Evolutionary conservation across 2,797 vertebrate species (phyloP).

Genomic region (Pterois miles): DNA sequence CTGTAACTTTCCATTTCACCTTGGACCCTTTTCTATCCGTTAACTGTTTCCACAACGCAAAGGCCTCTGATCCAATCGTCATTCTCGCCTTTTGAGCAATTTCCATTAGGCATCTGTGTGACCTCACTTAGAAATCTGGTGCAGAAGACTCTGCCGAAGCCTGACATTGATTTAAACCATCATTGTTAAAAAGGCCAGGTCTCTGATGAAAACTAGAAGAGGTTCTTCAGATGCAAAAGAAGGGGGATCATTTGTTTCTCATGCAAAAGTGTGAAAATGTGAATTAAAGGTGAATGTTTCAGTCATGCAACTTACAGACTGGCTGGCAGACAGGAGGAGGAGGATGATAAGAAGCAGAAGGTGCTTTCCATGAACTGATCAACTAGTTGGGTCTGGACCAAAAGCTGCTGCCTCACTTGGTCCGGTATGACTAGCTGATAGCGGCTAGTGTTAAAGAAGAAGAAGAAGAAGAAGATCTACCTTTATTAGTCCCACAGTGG

Average conservation of each 20-base stretch:
- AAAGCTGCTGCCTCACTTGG: not conserved
- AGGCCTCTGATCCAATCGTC: not conserved
- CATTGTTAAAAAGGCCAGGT: not conserved
- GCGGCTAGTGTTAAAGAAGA: not conserved
- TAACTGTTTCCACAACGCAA: slow-evolving; percentile 7
- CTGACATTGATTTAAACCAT: not conserved
- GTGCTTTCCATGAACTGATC: not conserved
- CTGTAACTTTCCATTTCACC: slow-evolving; percentile 32
- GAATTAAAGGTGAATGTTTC: not conserved
- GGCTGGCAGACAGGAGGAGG: not conserved
- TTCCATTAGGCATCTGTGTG: slow-evolving; percentile 3
- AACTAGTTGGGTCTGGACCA: not conserved
- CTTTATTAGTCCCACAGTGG: no score
- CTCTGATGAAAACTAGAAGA: not conserved
- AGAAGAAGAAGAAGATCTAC: no score
- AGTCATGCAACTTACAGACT: not conserved
- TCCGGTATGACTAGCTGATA: not conserved
- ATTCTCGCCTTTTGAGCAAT: not conserved
- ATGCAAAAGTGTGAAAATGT: not conserved
- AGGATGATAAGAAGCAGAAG: not conserved
- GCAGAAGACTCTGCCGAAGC: not conserved
- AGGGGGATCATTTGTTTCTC: not conserved
- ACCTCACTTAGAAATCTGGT: not conserved
- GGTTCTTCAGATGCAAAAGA: not conserved
- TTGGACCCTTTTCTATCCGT: not conserved